Conservation (phyloP, 2,888 invertebrate genomes). For the Drosophila testacea region DNA sequence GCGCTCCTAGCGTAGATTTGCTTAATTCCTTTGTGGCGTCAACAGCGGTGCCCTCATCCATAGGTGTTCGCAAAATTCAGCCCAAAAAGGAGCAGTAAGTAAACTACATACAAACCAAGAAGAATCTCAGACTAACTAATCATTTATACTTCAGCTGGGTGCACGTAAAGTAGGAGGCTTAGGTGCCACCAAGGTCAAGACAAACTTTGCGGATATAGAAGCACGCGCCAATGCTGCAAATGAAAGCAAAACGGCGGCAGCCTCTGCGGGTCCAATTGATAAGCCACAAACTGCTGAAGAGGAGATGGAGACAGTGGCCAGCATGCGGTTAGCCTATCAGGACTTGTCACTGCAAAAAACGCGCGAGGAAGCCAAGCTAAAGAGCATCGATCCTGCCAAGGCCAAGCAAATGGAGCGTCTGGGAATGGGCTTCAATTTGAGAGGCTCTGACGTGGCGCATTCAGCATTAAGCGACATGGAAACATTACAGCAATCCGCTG, state of each 20-base stretch:
- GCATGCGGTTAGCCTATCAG: conserved; percentile 91
- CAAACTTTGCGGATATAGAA: conserved; percentile 98
- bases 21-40: conserved; percentile 79
- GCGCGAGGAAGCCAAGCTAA: conserved; percentile 90
- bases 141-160: conserved; percentile 88
- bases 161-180: conserved; percentile 92
- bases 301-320: conserved; percentile 89
- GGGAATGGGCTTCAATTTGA: conserved; percentile 92
- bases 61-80: conserved; percentile 89
- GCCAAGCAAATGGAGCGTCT: conserved; percentile 95
- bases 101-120: not conserved
- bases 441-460: conserved; percentile 89
- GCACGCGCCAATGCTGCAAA: conserved; percentile 94
- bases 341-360: conserved; percentile 89
- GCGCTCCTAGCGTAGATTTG: conserved; percentile 84
- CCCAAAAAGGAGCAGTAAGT: conserved; percentile 90
- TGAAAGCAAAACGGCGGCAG: conserved; percentile 87
- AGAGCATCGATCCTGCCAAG: conserved; percentile 91
- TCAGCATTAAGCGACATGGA: conserved; percentile 96
- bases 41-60: conserved; percentile 88
- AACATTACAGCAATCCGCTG: conserved; percentile 93
- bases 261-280: conserved; percentile 65
- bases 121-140: not conserved
- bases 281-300: conserved; percentile 86
- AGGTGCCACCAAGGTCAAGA: conserved; percentile 97